phyloP scores from a whole-genome alignment of 2,888 invertebrate genomes.

The Drosophila hamatofila region DNA sequence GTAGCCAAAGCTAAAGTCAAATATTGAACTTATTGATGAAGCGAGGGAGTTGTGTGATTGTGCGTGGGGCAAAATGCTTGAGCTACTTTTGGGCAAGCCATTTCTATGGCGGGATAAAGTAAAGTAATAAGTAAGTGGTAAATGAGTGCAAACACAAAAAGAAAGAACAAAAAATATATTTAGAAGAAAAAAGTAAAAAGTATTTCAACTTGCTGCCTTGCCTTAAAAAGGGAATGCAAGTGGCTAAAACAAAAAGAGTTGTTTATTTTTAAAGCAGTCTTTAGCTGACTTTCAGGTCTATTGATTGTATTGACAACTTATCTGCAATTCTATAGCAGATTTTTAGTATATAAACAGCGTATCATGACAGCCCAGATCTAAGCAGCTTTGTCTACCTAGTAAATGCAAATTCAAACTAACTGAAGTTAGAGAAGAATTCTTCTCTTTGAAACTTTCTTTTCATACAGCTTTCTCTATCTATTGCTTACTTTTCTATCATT shows the following conservation, averaged over 20 bases:
- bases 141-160: slow-evolving; percentile 1
- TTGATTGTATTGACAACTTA: not conserved
- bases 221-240: not conserved
- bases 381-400: not conserved
- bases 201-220: not conserved
- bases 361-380: not conserved
- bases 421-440: not conserved
- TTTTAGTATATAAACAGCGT: not conserved
- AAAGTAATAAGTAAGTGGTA: slow-evolving; percentile 12
- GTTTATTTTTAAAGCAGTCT: not conserved
- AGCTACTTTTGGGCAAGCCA: slow-evolving; percentile 13
- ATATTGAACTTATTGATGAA: slow-evolving; percentile 75
- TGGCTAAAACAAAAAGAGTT: not conserved
- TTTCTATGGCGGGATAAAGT: slow-evolving; percentile 4
- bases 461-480: rapidly evolving
- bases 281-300: no score
- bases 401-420: rapidly evolving
- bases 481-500: not conserved
- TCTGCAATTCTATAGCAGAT: not conserved
- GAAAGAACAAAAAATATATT: not conserved
- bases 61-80: not conserved
- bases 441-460: no score
- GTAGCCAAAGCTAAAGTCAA: slow-evolving; percentile 62
- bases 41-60: slow-evolving; percentile 8
- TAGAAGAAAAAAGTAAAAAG: no score